phyloP scores from a whole-genome alignment of 1,140 invertebrate genomes.

The Phymastichus coffea region DNA sequence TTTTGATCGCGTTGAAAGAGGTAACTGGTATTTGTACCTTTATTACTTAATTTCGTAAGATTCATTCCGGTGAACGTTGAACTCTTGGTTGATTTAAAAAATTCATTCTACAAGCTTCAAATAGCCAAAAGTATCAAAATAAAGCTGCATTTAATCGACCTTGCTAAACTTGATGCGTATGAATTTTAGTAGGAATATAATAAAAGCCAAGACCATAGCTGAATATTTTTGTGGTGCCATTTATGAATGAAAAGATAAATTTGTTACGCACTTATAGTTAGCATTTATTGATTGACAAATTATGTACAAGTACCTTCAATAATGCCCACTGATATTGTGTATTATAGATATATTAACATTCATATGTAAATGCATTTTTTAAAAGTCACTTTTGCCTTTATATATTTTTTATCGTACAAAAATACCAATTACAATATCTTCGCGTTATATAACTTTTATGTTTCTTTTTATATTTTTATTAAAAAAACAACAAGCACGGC shows the following conservation, averaged over 20 bases:
- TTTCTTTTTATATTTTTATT: slow-evolving; percentile 3
- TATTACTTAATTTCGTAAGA: slow-evolving; percentile 6
- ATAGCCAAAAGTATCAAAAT: slow-evolving; percentile 27
- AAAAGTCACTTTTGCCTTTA: not conserved
- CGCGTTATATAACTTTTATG: slow-evolving; percentile 6
- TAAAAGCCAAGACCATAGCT: slow-evolving; percentile 27
- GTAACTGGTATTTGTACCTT: slow-evolving; percentile 8
- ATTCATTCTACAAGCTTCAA: slow-evolving; percentile 19
- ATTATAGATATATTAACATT: slow-evolving; percentile 14
- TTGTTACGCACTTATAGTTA: slow-evolving; percentile 21
- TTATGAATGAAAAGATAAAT: not conserved
- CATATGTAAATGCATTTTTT: slow-evolving; percentile 13
- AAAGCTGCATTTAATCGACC: slow-evolving; percentile 32
- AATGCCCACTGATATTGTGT: not conserved
- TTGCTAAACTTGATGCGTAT: slow-evolving; percentile 25
- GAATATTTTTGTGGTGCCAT: slow-evolving; percentile 1
- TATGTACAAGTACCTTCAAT: slow-evolving; percentile 6
- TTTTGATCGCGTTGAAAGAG: slow-evolving; percentile 12
- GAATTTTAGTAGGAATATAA: slow-evolving; percentile 36
- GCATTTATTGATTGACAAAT: slow-evolving; percentile 14
- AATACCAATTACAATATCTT: slow-evolving; percentile 5
- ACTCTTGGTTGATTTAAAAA: slow-evolving; percentile 26
- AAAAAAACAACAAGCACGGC: not conserved
- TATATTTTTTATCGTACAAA: slow-evolving; percentile 6
- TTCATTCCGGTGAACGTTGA: slow-evolving; percentile 21